Evolutionary conservation across 2,797 vertebrate genomes (phyloP), one percentile per base, ranked within the genome.

Genomic region (Darevskia mixta): DNA sequence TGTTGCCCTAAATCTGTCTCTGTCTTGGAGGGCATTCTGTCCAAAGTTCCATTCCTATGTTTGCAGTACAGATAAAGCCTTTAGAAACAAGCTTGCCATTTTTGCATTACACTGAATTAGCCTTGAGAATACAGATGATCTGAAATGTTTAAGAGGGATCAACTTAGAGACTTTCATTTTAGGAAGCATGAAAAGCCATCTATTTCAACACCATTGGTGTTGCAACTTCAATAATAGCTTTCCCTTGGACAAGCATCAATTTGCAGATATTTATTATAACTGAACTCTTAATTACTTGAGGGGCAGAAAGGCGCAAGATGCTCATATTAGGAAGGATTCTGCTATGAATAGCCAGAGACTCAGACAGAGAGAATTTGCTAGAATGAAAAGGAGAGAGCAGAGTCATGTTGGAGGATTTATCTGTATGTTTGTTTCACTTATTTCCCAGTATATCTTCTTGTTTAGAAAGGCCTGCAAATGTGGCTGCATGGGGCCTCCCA

Each of bases 261-360:
- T 66, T 77, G 38, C 72, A 76, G 72, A 72, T 85, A 64, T 85
- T 85, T 85, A 45, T 77, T 85, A 32, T 85, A 76, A 45, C 73
- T 32, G 38, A 66, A 78, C 73, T 43, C 73, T 77, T 85, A 66
- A 85, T 85, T 85, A 77, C 73, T 66, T 85, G 73, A 77, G 73
- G 58, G 83, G 58, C 83, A 85, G 73, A 38, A 45, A 58, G 38
- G 35, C 38, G 1, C 58, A 45, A 61, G 83, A 29, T 76, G 45
- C 49, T 75, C 83, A 61, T 41, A 66, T 45, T 23, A 23, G 58
- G 38, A 66, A 45, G 38, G 29, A 55, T 27, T 77, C 73, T 32
- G 83, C 58, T 45, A 85, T 85, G 66, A 77, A 85, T 77, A 66
- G 83, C 38, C 27, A n/a, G 55, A 77, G 58, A 11, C 73, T 41